Evolutionary conservation across 2,888 invertebrate genomes (phyloP).

Genomic region (Hartigia nigra): DNA sequence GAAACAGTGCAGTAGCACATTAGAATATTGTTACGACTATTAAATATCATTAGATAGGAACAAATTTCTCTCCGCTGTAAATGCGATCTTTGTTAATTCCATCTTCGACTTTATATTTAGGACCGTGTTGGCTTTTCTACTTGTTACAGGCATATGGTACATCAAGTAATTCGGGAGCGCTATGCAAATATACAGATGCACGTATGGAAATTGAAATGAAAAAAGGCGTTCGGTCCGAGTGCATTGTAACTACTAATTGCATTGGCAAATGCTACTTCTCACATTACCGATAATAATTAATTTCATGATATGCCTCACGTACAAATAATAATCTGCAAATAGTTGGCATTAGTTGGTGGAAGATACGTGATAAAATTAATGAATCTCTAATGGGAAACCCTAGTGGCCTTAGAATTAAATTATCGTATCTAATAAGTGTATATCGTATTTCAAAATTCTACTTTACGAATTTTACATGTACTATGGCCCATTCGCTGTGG

Average conservation of each 20-base stretch:
- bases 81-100: not conserved
- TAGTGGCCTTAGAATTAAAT: conserved; percentile 44
- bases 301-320: too few relatives aligned
- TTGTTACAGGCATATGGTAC: not conserved
- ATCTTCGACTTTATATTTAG: not conserved
- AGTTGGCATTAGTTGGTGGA: too few relatives aligned
- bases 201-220: too few relatives aligned
- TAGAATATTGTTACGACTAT: conserved; percentile 6
- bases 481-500: not conserved
- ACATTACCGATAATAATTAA: too few relatives aligned
- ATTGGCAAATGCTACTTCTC: too few relatives aligned
- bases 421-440: not conserved
- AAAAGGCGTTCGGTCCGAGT: too few relatives aligned
- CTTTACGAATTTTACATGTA: not conserved
- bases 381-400: conserved; percentile 32
- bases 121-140: not conserved
- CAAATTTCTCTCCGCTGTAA: conserved; percentile 21
- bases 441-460: not conserved
- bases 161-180: not conserved
- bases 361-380: too few relatives aligned
- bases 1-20: not conserved
- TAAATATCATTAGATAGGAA: conserved; percentile 32
- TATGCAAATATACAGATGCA: not conserved
- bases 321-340: too few relatives aligned
- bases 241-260: too few relatives aligned